Evolutionary conservation across 1,140 invertebrate species (phyloP), one percentile per base, ranked within the genome.

Genomic region (Drosophila takahashii): DNA sequence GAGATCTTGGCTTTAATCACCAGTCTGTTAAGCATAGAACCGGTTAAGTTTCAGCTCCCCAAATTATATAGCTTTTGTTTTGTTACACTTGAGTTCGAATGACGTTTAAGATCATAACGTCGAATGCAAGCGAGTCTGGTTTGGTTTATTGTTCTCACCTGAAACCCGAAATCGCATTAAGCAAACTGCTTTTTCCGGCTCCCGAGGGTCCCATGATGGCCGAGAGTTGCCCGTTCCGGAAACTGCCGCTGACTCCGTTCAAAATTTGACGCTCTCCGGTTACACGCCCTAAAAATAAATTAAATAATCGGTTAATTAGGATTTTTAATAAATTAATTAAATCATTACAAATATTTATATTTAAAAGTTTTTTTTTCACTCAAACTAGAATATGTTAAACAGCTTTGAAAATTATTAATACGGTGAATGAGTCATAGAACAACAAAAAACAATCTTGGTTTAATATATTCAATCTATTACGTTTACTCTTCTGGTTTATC

Each of bases 131-230:
- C 39, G 27, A 8, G 53, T 67, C 34, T 7, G 32, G 47, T 54
- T 54, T 39, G 36, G 36, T 9, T 61, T 56, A 26, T 54, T 62
- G 36, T 41, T 42, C 92, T 93, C 92, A 95, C 95, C 93, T 94
- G 92, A 94, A 96, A 86, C 95, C 95, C 32, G 95, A 95, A 61
- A 96, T 93, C 50, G 95, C 95, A 90, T 96, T 96, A 22, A 96
- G 92, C 13, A 96, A 92, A 52, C 96, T 96, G 67, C 95, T 96
- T 93, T 97, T 97, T 50, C 96, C 96, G 34, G 96, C 96, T 42
- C 96, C 96, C 2, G 96, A 96, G 15, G 96, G 96, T 36, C 96
- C 96, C 96, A 97, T 97, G 75, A 97, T 97, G 22, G 96, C 96
- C 8, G 96, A 95, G 60, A 97, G 93, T 75, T 97, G 94, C 9